Evolutionary conservation across 2,888 invertebrate species (phyloP).

Genomic region (Hypsopygia costalis): DNA sequence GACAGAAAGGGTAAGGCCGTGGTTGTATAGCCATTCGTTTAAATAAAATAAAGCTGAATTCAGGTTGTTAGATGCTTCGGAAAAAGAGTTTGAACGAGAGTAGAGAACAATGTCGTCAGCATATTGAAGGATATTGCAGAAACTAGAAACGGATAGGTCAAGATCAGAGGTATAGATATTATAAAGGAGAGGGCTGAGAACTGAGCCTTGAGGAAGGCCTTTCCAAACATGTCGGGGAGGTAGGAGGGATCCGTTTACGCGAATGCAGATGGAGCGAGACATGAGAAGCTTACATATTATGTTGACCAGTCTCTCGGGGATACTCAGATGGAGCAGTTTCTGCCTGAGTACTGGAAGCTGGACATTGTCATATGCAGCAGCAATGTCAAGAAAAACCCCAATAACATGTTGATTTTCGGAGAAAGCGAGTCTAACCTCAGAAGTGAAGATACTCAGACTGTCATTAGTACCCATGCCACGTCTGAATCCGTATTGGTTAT

Average conservation of each 20-base stretch:
- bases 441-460: slow-evolving; percentile 21
- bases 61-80: neutral
- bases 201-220: slow-evolving; percentile 26
- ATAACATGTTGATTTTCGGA: slow-evolving; percentile 12
- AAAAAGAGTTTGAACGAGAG: neutral
- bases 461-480: slow-evolving; percentile 25
- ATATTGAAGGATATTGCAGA: slow-evolving; percentile 20
- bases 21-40: no score
- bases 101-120: slow-evolving; percentile 25
- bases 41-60: no score
- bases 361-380: slow-evolving; percentile 26
- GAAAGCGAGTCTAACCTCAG: neutral
- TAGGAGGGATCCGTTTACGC: neutral
- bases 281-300: slow-evolving; percentile 17
- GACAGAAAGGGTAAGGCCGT: neutral
- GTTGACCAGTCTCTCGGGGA: slow-evolving; percentile 19
- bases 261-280: neutral
- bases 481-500: slow-evolving; percentile 25
- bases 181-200: slow-evolving; percentile 20
- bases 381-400: slow-evolving; percentile 25
- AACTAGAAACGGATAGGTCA: slow-evolving; percentile 12
- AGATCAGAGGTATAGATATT: slow-evolving; percentile 21
- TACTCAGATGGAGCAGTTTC: slow-evolving; percentile 12
- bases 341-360: neutral
- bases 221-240: slow-evolving; percentile 16